Evolutionary conservation across 2,113 vertebrate species (phyloP), one percentile per base, ranked within the genome.

Genomic region (Plecotus auritus): DNA sequence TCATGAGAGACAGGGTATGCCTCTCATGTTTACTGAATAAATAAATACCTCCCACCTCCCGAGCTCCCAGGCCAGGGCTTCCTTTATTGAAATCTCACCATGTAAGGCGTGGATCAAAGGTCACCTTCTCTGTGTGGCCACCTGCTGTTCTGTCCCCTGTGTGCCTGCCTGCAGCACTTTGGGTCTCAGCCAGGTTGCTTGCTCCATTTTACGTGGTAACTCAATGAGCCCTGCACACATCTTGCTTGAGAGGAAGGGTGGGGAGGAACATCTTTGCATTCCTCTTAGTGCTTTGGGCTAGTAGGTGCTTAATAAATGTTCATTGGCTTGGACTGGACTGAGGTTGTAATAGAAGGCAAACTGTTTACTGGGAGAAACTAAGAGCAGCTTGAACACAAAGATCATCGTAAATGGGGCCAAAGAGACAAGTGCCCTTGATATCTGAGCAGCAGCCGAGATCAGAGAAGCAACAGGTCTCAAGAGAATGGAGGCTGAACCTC

Each of bases 151-250:
- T 35, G 13, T 14, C 30, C 37, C 1, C 3, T 45, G 1, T 0
- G 9, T 42, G 37, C 10, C 37, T 42, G 83, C 47, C 37, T 8
- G 3, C 9, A 47, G 49, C 30, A 6, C 81, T 26, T 9, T 4
- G 45, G 32, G 49, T 20, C 40, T 49, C 77, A 9, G 40, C 23
- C 12, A 23, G 67, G 13, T 17, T 1, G 5, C 20, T 23, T 1
- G 45, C n/a, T 22, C 23, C 67, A 3, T 18, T 35, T 28, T 23
- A 5, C 30, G 51, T 9, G 47, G 23, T 26, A 4, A 17, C 28
- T 11, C 32, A 9, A 26, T 11, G 64, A 40, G 28, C 54, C 0
- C 0, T 1, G 16, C 10, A 5, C 1, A 5, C 9, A 4, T 4
- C 49, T 49, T 32, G 9, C 35, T 4, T 1, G 59, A 77, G 35